phyloP scores from a whole-genome alignment of 2,888 invertebrate species.

The Graphium colonna region DNA sequence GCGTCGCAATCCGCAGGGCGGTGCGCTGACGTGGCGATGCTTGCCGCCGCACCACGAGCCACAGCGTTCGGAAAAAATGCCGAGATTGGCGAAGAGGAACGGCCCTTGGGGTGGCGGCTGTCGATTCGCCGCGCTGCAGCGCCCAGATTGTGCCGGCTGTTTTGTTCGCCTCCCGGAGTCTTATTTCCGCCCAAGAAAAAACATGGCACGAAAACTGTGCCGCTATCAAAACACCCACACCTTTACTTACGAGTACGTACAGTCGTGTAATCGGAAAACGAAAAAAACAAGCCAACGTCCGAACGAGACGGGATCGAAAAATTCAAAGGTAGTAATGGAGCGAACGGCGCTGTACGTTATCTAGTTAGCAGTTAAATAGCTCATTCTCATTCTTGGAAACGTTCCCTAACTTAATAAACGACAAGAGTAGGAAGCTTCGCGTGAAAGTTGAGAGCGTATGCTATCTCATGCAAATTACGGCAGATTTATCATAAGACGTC shows the following conservation, averaged over 20 bases:
- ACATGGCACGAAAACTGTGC: slow-evolving; percentile 64
- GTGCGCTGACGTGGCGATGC: slow-evolving; percentile 70
- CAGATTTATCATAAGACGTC: slow-evolving; percentile 80
- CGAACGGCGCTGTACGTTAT: slow-evolving; percentile 58
- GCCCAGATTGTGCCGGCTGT: slow-evolving; percentile 72
- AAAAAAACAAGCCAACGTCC: slow-evolving; percentile 2
- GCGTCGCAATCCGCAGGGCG: slow-evolving; percentile 68
- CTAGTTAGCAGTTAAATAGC: slow-evolving; percentile 75
- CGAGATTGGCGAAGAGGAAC: slow-evolving; percentile 67
- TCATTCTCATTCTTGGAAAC: slow-evolving; percentile 76
- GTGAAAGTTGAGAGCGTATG: slow-evolving; percentile 79
- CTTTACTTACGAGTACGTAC: slow-evolving; percentile 15
- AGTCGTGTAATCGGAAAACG: not conserved
- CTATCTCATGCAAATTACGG: slow-evolving; percentile 80
- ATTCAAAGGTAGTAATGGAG: slow-evolving; percentile 36
- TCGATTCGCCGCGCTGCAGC: slow-evolving; percentile 72
- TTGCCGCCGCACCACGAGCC: slow-evolving; percentile 46
- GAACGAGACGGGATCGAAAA: slow-evolving; percentile 38
- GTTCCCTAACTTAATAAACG: slow-evolving; percentile 77
- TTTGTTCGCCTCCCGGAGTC: slow-evolving; percentile 73
- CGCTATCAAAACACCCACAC: slow-evolving; percentile 51
- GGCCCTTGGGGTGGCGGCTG: slow-evolving; percentile 65
- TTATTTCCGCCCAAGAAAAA: slow-evolving; percentile 67
- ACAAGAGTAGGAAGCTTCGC: slow-evolving; percentile 75
- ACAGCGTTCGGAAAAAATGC: slow-evolving; percentile 63